Percentiles rank a stretch among this genome's conserved stretches.
These are phyloP conservation scores for Rotaria macrura DNA, from an alignment of 2,888 invertebrate species.

Conservation along the genomic window DNA sequence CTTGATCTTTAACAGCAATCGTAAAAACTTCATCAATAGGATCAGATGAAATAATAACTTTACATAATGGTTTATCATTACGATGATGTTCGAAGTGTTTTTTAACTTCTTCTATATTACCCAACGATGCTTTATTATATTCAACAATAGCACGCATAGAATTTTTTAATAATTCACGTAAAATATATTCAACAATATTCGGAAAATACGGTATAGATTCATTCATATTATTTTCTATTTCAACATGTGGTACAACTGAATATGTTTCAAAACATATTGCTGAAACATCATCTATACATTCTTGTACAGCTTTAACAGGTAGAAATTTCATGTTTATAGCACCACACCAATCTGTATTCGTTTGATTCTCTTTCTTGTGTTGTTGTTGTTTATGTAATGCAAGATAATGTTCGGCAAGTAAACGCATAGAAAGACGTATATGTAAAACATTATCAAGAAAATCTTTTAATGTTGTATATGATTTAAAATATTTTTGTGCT, in stretches of 20 bases:
- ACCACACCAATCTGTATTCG: background rate
- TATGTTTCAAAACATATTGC: background rate
- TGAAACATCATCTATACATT: background rate
- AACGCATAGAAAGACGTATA: background rate
- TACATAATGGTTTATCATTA: background rate
- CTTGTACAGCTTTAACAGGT: background rate
- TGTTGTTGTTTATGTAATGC: background rate
- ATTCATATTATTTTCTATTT: background rate
- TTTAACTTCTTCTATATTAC: background rate
- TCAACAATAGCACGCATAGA: background rate
- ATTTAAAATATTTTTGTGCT: background rate
- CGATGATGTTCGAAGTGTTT: background rate
- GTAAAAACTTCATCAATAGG: background rate
- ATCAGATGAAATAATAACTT: background rate
- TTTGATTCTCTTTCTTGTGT: background rate
- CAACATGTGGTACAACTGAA: background rate
- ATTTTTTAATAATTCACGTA: slow-evolving; percentile 17
- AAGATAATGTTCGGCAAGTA: slow-evolving; percentile 6
- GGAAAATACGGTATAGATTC: background rate
- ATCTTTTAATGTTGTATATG: background rate
- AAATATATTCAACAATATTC: background rate
- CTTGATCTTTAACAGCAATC: background rate
- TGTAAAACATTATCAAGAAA: slow-evolving; percentile 13
- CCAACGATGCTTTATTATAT: background rate
- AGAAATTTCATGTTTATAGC: background rate